These are phyloP conservation scores for Porites cylindrica DNA, from an alignment of 92 coral and sea anemone genomes.

Conservation along the genomic window DNA sequence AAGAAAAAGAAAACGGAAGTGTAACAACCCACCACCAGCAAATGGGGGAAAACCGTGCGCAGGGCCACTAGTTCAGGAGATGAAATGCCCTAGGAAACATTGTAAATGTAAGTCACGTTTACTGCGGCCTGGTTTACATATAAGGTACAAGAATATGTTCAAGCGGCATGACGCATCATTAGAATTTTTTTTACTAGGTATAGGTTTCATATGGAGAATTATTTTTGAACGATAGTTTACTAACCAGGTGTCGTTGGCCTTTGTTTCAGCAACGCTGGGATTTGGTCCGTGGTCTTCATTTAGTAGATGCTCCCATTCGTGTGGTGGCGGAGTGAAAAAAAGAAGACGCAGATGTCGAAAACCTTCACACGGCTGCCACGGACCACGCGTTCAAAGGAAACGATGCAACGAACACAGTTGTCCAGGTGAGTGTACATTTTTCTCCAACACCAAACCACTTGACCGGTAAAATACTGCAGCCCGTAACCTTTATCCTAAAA, in stretches of 20 bases:
- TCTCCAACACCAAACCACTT: no score
- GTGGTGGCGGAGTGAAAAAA: constrained; percentile 82
- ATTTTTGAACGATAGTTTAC: no score
- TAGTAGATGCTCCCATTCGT: constrained; percentile 70
- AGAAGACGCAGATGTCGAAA: constrained; percentile 76
- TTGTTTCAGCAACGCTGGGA: constrained; percentile 37
- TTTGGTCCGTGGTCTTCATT: constrained; percentile 78
- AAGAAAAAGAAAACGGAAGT: constrained; percentile 67
- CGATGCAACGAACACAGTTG: constrained; percentile 76
- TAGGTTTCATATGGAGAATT: not conserved
- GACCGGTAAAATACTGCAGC: no score
- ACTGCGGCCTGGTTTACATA: not conserved
- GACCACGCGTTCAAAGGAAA: constrained; percentile 55
- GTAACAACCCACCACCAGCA: constrained; percentile 72
- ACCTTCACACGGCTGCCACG: constrained; percentile 71
- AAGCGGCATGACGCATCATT: not conserved
- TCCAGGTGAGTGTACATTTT: constrained; percentile 48
- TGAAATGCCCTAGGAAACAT: constrained; percentile 50
- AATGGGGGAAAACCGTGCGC: constrained; percentile 79
- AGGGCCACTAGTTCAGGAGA: constrained; percentile 51
- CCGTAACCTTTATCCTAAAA: no score
- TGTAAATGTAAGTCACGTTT: constrained; percentile 58
- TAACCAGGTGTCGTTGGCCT: no score
- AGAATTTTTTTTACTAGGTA: no score
- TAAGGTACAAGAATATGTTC: not conserved